Evolutionary conservation across 2,888 invertebrate genomes (phyloP), one percentile per base, ranked within the genome.

Genomic region (Thera britannica): DNA sequence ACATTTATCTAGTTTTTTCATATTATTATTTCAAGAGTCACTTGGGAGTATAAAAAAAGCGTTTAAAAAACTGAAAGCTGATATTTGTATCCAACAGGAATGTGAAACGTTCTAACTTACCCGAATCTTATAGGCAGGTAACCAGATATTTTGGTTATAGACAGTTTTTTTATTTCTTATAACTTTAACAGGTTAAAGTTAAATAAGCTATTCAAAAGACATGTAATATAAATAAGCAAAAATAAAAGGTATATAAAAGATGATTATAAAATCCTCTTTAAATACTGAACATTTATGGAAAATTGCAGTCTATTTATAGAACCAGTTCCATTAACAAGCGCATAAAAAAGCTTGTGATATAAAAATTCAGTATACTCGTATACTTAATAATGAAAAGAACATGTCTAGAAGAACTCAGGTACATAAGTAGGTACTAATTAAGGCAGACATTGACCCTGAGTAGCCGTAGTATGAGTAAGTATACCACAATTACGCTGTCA

Each of bases 401-500:
- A 34, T 65, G 38, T 65, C 62, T 41, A 46, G 57, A 65, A 7
- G 54, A 49, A 65, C 58, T 38, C 46, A 57, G 34, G 62, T 41
- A 23, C 38, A 41, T 63, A 57, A 56, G 57, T 52, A 56, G 60
- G 54, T 63, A 70, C 51, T 71, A 61, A 72, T 70, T 68, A 71
- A 70, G 61, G 72, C 66, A 67, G 65, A 70, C 71, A 70, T 70
- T 71, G 68, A 68, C 63, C 71, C 73, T 68, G 62, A 55, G 54
- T 51, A 58, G 59, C 74, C 63, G 64, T 62, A 71, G 73, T 75
- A 74, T 75, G 72, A 68, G 72, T 73, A 77, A 65, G 70, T 62
- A 23, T 23, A 67, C 68, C 67, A 67, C 71, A 80, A 79, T 81
- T 81, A 77, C 72, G 71, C 69, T 79, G 79, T 78, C 80, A 77